Evolutionary conservation across 2,797 vertebrate species (phyloP), one percentile per base, ranked within the genome.

Genomic region (Holocentrus rufus): DNA sequence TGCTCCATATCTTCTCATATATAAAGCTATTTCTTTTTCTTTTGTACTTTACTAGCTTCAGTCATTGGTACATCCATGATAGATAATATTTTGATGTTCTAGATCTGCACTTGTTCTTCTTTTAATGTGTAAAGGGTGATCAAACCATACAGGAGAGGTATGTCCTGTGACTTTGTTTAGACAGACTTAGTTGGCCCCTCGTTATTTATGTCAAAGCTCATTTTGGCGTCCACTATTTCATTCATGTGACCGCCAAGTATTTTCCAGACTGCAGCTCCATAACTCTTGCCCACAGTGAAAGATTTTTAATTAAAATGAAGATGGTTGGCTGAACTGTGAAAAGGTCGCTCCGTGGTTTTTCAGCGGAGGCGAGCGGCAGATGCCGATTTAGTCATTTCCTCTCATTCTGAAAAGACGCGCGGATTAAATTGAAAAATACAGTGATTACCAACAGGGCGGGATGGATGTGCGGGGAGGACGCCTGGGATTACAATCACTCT

Each of bases 221-320:
- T 84, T 92, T 89, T 82, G 77, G 68, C 75, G 65, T 59, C 74
- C 79, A 76, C 74, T 85, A 85, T 91, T 93, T 92, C 79, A 91
- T 91, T 90, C 78, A 84, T 64, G 62, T 68, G 55, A 36, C 81
- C 83, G 88, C 90, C 87, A 89, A 90, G 87, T 89, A 84, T 90
- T 89, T 89, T 89, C 71, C 86, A 80, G 79, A 83, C 79, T 67
- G 77, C 65, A 20, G 79, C 83, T 84, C 85, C 79, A 92, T 92
- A 92, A 90, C 76, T 93, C 91, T 88, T 85, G 39, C 73, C 73
- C 66, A 81, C 87, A 82, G 68, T 90, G 92, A 93, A 92, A 90
- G 88, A 90, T 90, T 93, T 93, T 93, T 92, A 92, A 94, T 93
- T 94, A 93, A 93, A 93, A 88, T 89, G 78, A 89, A 89, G 90